Conservation (phyloP, 53 echinoderm and acorn worm species). For the Astropecten irregularis region DNA sequence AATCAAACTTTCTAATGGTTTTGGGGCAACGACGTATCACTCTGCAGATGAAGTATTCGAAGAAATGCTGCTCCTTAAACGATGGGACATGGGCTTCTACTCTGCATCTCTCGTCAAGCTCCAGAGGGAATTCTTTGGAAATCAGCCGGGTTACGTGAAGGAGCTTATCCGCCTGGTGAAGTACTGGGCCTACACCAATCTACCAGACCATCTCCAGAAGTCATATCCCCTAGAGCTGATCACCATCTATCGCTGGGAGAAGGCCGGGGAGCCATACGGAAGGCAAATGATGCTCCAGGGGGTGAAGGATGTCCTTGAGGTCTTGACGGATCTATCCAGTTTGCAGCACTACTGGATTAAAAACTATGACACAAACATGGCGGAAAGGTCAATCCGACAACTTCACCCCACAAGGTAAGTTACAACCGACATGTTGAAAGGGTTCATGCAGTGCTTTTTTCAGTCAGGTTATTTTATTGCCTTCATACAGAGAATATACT, state of each 20-base stretch:
- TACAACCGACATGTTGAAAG: too few relatives aligned
- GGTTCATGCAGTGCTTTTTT: too few relatives aligned
- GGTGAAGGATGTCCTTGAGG: slow-evolving; percentile 37
- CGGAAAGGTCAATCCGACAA: background rate
- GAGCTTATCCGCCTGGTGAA: slow-evolving; percentile 58
- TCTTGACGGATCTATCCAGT: background rate
- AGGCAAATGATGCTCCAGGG: slow-evolving; percentile 28
- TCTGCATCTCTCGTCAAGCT: slow-evolving; percentile 31
- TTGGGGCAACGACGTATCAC: background rate
- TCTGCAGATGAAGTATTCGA: background rate
- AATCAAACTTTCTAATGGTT: too few relatives aligned
- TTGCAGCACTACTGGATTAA: slow-evolving; percentile 3
- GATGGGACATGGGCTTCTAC: slow-evolving; percentile 27
- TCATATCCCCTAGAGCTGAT: slow-evolving; percentile 58
- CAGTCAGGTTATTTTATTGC: too few relatives aligned
- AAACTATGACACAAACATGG: background rate
- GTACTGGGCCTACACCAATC: slow-evolving; percentile 41
- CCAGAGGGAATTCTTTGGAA: slow-evolving; percentile 32
- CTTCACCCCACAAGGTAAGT: background rate
- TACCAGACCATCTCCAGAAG: background rate
- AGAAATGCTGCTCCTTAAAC: background rate
- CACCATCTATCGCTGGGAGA: slow-evolving; percentile 53
- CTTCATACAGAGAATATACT: too few relatives aligned
- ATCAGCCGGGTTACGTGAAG: slow-evolving; percentile 32
- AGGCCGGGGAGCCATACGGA: background rate